Conservation (phyloP, 2,113 vertebrate genomes). For the Cyprinodon brontotheroides region DNA sequence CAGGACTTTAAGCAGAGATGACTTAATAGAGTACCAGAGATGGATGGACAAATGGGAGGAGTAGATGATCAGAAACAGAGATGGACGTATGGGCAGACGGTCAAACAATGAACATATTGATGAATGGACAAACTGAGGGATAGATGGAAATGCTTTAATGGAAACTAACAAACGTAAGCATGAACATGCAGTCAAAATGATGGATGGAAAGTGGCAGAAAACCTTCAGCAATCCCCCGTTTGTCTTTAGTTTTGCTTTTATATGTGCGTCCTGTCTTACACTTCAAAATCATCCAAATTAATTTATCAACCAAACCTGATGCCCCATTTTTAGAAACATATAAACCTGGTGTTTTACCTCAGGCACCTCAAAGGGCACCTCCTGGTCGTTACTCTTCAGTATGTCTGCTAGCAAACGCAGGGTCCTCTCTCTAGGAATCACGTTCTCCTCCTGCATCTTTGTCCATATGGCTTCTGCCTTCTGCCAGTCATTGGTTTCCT, state of each 20-base stretch:
- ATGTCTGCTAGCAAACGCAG: conserved; percentile 84
- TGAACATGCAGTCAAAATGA: too few relatives aligned
- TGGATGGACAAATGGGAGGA: too few relatives aligned
- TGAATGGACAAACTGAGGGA: too few relatives aligned
- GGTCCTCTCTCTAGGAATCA: conserved; percentile 88
- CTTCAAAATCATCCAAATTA: conserved; percentile 11
- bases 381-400: conserved; percentile 83
- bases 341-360: conserved; percentile 80
- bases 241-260: conserved; percentile 14
- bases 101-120: too few relatives aligned
- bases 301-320: conserved; percentile 6
- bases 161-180: too few relatives aligned
- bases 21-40: too few relatives aligned
- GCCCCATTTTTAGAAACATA: conserved; percentile 1
- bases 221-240: too few relatives aligned
- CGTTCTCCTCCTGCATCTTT: conserved; percentile 96
- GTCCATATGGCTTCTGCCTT: conserved; percentile 89
- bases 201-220: too few relatives aligned
- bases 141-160: neutral
- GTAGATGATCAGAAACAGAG: too few relatives aligned
- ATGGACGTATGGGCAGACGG: too few relatives aligned
- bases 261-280: neutral
- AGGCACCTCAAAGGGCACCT: conserved; percentile 88
- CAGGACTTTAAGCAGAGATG: too few relatives aligned
- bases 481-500: conserved; percentile 80